These are phyloP conservation scores for Diarsia rubi DNA, from an alignment of 2,888 invertebrate genomes.

Conservation along the genomic window DNA sequence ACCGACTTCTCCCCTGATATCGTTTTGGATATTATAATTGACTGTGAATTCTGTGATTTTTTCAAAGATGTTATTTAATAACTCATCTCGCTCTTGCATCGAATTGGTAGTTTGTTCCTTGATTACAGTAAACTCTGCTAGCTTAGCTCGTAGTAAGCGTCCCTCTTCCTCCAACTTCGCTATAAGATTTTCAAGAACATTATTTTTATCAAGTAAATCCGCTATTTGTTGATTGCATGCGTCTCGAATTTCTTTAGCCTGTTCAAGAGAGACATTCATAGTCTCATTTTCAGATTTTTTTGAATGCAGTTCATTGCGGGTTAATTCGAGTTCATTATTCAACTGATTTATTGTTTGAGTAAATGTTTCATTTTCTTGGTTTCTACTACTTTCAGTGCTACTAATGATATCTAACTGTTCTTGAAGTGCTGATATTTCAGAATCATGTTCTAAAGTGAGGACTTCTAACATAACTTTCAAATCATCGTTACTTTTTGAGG, in stretches of 20 bases:
- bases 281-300: constrained; percentile 31
- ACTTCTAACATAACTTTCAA: constrained; percentile 62
- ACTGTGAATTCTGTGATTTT: constrained; percentile 67
- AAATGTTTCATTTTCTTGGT: constrained; percentile 46
- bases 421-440: constrained; percentile 58
- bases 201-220: constrained; percentile 60
- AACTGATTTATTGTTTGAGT: constrained; percentile 47
- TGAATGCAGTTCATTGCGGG: constrained; percentile 54
- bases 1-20: constrained; percentile 50
- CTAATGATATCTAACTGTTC: constrained; percentile 57
- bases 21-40: constrained; percentile 67
- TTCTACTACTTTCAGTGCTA: constrained; percentile 37
- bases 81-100: constrained; percentile 62
- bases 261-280: constrained; percentile 43
- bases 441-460: constrained; percentile 57
- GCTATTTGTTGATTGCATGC: constrained; percentile 50
- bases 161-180: constrained; percentile 56
- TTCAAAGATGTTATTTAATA: constrained; percentile 70
- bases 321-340: constrained; percentile 48
- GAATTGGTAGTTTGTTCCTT: constrained; percentile 56
- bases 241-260: constrained; percentile 28
- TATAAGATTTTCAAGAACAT: constrained; percentile 54
- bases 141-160: constrained; percentile 64
- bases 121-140: constrained; percentile 55
- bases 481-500: constrained; percentile 50